phyloP scores from a whole-genome alignment of 2,797 vertebrate species.

The Cephalopachus bancanus region DNA sequence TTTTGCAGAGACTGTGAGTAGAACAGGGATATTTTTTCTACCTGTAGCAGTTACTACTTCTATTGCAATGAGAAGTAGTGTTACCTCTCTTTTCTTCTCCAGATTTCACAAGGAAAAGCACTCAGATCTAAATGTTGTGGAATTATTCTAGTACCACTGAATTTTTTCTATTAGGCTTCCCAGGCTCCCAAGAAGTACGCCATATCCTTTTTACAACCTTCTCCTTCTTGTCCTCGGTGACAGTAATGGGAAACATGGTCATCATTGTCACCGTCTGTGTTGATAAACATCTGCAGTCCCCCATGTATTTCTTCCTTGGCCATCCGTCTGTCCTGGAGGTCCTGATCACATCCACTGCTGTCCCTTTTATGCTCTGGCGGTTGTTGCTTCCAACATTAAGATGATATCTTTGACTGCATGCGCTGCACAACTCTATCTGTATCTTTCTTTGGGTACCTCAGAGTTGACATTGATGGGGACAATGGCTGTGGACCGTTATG shows the following conservation, averaged over 20 bases:
- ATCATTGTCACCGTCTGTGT: not conserved
- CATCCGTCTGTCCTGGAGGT: not conserved
- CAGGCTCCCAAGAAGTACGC: not conserved
- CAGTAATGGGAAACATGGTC: not conserved
- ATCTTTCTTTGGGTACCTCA: not conserved
- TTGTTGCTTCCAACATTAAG: not conserved
- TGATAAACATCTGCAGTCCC: not conserved
- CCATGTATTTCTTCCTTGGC: conserved; percentile 60
- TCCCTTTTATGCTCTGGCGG: not conserved
- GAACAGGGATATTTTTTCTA: not conserved
- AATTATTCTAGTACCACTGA: conserved; percentile 23
- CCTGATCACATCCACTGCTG: not conserved
- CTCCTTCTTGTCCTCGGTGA: conserved; percentile 23
- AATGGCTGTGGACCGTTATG: conserved; percentile 18
- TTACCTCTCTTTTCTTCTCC: not conserved
- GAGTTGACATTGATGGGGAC: not conserved
- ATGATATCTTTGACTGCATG: not conserved
- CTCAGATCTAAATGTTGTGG: not conserved
- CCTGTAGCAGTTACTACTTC: not conserved
- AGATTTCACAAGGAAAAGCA: not conserved
- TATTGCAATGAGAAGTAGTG: not conserved
- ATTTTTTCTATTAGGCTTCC: conserved; percentile 35
- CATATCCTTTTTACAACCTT: not conserved
- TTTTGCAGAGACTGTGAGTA: not conserved
- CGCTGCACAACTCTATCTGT: not conserved